A percentile compares a stretch with the other conserved stretches of the same genome.
phyloP scores from a whole-genome alignment of 2,797 vertebrate genomes.

The Enoplosus armatus region DNA sequence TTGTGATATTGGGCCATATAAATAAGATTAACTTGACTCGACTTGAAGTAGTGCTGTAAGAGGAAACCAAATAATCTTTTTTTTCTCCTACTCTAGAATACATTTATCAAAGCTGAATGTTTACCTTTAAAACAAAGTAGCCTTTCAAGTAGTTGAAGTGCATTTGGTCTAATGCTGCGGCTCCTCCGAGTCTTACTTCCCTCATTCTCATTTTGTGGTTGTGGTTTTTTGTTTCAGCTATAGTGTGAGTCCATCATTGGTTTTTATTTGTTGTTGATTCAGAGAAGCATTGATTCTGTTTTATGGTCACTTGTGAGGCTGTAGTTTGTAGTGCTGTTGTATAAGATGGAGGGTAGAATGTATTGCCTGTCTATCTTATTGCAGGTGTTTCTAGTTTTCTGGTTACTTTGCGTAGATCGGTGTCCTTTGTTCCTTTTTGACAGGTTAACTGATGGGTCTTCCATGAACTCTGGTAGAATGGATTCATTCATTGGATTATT shows the following conservation, averaged over 20 bases:
- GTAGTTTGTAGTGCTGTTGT: neutral
- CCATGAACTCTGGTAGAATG: constrained; percentile 6
- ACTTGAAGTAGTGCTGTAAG: neutral
- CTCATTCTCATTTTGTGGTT: neutral
- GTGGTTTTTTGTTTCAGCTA: neutral
- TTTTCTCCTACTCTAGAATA: neutral
- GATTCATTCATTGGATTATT: constrained; percentile 17
- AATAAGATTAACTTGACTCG: too few relatives aligned
- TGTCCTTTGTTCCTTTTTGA: neutral
- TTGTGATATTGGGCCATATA: too few relatives aligned
- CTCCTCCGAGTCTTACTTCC: neutral
- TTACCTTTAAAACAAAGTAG: neutral
- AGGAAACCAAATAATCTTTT: neutral
- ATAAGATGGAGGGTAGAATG: neutral
- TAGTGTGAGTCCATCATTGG: neutral
- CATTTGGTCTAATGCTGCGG: neutral
- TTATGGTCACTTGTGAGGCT: neutral
- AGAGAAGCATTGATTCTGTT: neutral
- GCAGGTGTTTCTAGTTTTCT: neutral
- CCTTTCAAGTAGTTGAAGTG: neutral
- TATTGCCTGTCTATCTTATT: neutral
- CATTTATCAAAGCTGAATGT: neutral
- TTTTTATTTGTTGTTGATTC: constrained; percentile 15
- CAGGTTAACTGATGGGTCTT: constrained; percentile 14
- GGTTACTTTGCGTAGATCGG: constrained; percentile 2